phyloP scores from a whole-genome alignment of 2,888 invertebrate species.

The Anagyrus pseudococci region DNA sequence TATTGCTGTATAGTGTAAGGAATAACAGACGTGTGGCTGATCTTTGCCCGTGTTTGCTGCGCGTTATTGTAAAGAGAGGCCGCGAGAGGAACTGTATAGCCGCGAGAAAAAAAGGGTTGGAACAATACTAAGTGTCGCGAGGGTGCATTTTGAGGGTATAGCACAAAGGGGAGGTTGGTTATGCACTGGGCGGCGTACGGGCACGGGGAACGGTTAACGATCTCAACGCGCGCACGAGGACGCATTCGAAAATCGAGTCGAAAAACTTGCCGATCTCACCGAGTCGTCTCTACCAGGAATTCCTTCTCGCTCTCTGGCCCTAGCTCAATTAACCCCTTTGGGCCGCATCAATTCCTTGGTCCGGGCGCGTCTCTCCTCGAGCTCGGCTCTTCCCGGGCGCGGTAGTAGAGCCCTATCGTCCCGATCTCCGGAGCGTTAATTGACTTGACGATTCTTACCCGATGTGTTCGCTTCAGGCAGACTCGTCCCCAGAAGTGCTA shows the following conservation, averaged over 20 bases:
- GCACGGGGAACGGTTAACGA: no score
- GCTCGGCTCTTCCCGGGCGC: no score
- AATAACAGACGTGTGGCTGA: neutral
- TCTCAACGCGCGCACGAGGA: no score
- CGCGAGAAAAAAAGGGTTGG: conserved; percentile 16
- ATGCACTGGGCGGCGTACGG: no score
- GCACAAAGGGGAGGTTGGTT: no score
- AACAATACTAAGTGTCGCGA: no score
- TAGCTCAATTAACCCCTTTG: conserved; percentile 42
- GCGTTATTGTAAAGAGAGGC: neutral
- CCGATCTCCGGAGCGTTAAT: conserved; percentile 44
- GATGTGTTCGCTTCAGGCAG: conserved; percentile 20
- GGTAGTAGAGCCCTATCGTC: no score
- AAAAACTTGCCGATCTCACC: no score
- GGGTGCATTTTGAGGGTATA: no score
- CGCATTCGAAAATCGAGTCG: no score
- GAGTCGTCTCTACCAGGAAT: conserved; percentile 35
- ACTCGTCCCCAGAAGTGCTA: neutral
- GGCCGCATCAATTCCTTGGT: conserved; percentile 40
- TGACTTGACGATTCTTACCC: conserved; percentile 43
- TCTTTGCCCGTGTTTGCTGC: no score
- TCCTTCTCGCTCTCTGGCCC: conserved; percentile 20
- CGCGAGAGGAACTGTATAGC: neutral
- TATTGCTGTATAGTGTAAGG: neutral
- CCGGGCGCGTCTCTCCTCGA: neutral